These are phyloP conservation scores for Chromobotia macracanthus DNA, from an alignment of 2,797 vertebrate species.

Conservation along the genomic window DNA sequence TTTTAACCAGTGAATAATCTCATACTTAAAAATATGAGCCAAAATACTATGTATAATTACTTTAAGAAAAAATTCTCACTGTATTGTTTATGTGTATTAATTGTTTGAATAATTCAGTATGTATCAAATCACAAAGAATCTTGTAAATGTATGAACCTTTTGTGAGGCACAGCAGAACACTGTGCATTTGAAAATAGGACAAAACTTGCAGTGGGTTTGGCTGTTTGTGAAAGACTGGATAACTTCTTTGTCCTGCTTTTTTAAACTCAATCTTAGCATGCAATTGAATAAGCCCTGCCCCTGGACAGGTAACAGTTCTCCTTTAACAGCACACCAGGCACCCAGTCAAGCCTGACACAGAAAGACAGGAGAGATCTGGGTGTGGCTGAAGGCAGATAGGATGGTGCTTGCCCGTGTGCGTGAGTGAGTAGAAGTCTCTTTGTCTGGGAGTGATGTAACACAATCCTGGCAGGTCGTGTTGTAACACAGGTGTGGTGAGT, in stretches of 20 bases:
- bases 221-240: neutral
- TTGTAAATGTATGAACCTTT: too few species aligned
- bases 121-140: neutral
- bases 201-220: conserved; percentile 7
- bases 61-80: too few species aligned
- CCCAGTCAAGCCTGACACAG: conserved; percentile 29
- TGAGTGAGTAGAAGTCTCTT: conserved; percentile 24
- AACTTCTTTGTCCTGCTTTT: conserved; percentile 21
- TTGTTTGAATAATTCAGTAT: neutral
- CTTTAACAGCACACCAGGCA: conserved; percentile 20
- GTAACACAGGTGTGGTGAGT: conserved; percentile 29
- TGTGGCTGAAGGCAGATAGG: conserved; percentile 19
- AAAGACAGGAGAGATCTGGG: conserved; percentile 40
- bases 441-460: conserved; percentile 38
- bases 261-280: conserved; percentile 27
- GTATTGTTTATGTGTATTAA: too few species aligned
- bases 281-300: conserved; percentile 49
- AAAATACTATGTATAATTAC: too few species aligned
- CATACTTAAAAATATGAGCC: too few species aligned
- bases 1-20: too few species aligned
- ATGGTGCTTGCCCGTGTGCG: conserved; percentile 4
- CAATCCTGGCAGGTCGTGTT: conserved; percentile 3
- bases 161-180: neutral
- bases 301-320: conserved; percentile 42
- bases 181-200: neutral